Percentiles rank a stretch among this genome's conserved stretches.
Conservation (phyloP, 2,113 vertebrate genomes). For the Podiceps cristatus region DNA sequence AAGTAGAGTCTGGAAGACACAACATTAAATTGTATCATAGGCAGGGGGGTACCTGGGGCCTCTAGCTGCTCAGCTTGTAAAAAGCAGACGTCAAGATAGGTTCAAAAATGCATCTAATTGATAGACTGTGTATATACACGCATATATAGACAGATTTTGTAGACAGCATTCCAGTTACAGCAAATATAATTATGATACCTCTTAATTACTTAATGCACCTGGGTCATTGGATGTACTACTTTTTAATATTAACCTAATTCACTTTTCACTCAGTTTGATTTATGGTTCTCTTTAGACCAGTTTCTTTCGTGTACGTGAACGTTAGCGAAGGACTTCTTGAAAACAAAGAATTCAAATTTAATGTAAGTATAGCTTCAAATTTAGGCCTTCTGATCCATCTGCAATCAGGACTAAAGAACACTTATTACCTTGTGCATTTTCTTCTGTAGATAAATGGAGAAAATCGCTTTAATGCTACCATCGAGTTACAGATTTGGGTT, state of each 20-base stretch:
- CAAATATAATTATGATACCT: not conserved
- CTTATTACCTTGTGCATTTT: not conserved
- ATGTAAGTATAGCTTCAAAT: not conserved
- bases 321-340: slow-evolving; percentile 5
- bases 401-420: not conserved
- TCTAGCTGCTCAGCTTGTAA: not conserved
- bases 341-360: slow-evolving; percentile 52
- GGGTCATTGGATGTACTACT: not conserved
- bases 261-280: not conserved
- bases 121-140: not conserved
- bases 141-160: not conserved
- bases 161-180: not conserved
- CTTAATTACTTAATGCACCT: not conserved
- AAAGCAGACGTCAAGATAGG: not conserved
- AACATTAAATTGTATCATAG: not conserved
- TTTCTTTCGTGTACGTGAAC: slow-evolving; percentile 28
- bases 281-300: slow-evolving; percentile 28
- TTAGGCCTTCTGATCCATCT: not conserved
- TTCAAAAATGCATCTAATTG: not conserved
- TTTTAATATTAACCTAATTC: not conserved
- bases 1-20: not conserved
- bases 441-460: slow-evolving; percentile 60
- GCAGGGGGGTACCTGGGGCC: not conserved
- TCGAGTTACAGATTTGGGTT: slow-evolving; percentile 65
- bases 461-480: slow-evolving; percentile 53